Conservation (phyloP, 2,797 vertebrate genomes). For the Rhinophrynus dorsalis region DNA sequence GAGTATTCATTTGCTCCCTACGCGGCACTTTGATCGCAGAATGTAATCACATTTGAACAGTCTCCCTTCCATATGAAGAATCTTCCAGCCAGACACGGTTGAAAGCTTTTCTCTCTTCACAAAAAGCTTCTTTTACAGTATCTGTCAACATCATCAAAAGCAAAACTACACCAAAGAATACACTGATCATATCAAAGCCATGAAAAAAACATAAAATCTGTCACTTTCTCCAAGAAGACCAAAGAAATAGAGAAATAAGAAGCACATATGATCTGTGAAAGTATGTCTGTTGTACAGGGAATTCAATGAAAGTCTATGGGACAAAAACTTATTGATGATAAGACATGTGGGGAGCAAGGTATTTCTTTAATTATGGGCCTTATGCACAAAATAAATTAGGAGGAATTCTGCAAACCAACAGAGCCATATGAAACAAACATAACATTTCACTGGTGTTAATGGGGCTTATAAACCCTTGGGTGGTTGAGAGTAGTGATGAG, state of each 20-base stretch:
- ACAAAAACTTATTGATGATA: too few relatives aligned
- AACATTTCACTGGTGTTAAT: background rate
- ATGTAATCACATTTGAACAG: background rate
- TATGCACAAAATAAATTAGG: too few relatives aligned
- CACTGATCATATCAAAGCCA: background rate
- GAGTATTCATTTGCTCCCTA: background rate
- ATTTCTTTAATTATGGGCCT: too few relatives aligned
- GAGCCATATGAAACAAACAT: too few relatives aligned
- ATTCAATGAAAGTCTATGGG: too few relatives aligned
- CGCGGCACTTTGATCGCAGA: constrained; percentile 2
- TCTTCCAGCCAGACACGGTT: constrained; percentile 7
- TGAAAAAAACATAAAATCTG: background rate
- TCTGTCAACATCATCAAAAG: background rate
- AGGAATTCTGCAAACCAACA: too few relatives aligned
- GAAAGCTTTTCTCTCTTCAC: constrained; percentile 8
- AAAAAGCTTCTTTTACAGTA: background rate
- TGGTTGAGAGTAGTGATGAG: too few relatives aligned
- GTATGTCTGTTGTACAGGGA: too few relatives aligned
- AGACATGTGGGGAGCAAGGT: too few relatives aligned
- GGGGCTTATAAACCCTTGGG: too few relatives aligned
- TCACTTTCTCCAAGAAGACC: background rate
- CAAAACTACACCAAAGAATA: background rate
- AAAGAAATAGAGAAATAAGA: background rate
- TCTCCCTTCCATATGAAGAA: background rate
- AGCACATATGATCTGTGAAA: background rate